These are phyloP conservation scores for Agrochola litura DNA, from an alignment of 2,888 invertebrate genomes.

Conservation along the genomic window DNA sequence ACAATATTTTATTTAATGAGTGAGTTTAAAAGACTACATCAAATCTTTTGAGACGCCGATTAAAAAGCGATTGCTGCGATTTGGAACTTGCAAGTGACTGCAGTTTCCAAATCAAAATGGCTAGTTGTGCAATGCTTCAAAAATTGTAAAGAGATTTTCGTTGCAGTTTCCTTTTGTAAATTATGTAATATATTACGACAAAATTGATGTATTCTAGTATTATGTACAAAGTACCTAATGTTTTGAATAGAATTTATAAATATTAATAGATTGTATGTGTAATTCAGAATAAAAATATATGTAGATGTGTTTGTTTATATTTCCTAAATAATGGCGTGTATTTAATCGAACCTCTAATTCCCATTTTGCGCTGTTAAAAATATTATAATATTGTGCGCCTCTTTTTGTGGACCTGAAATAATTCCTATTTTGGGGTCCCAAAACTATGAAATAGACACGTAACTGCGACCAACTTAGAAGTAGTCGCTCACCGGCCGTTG, in stretches of 20 bases:
- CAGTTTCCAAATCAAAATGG: background rate
- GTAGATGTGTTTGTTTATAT: conserved; percentile 13
- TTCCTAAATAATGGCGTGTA: background rate
- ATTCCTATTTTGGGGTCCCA: too few species aligned
- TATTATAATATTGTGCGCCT: too few species aligned
- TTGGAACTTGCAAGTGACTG: background rate
- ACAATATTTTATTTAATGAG: background rate
- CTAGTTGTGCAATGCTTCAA: background rate
- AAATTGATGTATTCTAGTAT: conserved; percentile 42
- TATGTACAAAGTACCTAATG: conserved; percentile 66
- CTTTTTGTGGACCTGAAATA: too few species aligned
- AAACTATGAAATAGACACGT: too few species aligned
- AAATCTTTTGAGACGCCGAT: background rate
- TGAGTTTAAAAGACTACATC: background rate
- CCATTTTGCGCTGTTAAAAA: too few species aligned
- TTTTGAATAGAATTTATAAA: conserved; percentile 49
- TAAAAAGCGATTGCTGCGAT: background rate
- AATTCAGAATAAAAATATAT: conserved; percentile 58
- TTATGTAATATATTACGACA: conserved; percentile 32
- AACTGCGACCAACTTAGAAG: too few species aligned
- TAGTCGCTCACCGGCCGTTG: too few species aligned
- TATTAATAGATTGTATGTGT: conserved; percentile 38
- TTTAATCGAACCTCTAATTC: too few species aligned
- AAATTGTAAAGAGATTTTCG: background rate
- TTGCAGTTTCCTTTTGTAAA: conserved; percentile 48